Evolutionary conservation across 1,140 invertebrate genomes (phyloP), one percentile per base, ranked within the genome.

Genomic region (Patella vulgata): DNA sequence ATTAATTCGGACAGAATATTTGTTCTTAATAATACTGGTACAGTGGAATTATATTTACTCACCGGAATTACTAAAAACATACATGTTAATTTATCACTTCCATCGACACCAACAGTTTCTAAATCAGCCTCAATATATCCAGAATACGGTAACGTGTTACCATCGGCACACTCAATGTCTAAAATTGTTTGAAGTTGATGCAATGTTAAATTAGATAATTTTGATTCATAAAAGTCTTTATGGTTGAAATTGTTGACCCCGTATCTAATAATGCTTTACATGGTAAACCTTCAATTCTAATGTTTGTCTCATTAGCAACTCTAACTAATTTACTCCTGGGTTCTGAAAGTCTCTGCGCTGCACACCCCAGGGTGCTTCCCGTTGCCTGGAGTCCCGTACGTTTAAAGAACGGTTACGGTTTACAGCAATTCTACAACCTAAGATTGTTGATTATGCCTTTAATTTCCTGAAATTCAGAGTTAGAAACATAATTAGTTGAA

Each of bases 91-190:
- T n/a, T n/a, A n/a, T n/a, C n/a, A n/a, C n/a, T n/a, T n/a, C n/a
- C n/a, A n/a, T n/a, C n/a, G n/a, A n/a, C n/a, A n/a, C 14, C 21
- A 14, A 11, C 25, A 12, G 21, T 12, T 17, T 9, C 28, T 27
- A 1, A 52, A 6, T 8, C 30, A 17, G 30, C 55, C 40, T 61
- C 53, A 46, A 70, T 55, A 40, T 59, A 57, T 23, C 67, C 67
- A 36, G 43, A 43, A 31, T 70, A 70, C 42, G 67, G 63, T 0
- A 66, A 25, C 23, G 28, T 1, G 9, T 51, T 17, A 19, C 63
- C 63, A 59, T 66, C 67, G n/a, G 67, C 67, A 66, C 58, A 65
- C 30, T 63, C 66, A 27, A 55, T 50, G 31, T 58, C 23, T 9
- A 68, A 25, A 5, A 63, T 52, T 6, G 48, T 28, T 14, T 30